These are phyloP conservation scores for Oreochromis spilurus DNA, from an alignment of 2,113 vertebrate genomes.

Conservation along the genomic window DNA sequence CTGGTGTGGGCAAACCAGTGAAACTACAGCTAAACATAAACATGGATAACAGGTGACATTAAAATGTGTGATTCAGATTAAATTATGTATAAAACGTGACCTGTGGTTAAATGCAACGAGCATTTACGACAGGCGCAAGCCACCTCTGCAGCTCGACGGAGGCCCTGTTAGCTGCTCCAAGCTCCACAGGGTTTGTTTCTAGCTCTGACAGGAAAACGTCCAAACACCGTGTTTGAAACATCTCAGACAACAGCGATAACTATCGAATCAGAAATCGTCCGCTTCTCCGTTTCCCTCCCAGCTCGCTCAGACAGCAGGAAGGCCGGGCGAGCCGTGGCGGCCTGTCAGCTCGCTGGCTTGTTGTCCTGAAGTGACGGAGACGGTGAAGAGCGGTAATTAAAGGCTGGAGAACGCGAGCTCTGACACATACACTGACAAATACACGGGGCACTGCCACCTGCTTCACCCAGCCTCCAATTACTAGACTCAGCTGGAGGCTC, in stretches of 20 bases:
- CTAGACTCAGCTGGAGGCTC: constrained; percentile 9
- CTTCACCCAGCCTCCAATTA: constrained; percentile 38
- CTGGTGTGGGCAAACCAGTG: background rate
- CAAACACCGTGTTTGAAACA: background rate
- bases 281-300: background rate
- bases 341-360: background rate
- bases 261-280: background rate
- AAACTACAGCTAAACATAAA: background rate
- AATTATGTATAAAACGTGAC: background rate
- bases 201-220: background rate
- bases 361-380: background rate
- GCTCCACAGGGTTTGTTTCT: background rate
- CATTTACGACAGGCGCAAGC: background rate
- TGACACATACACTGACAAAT: constrained; percentile 2
- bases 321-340: background rate
- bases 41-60: background rate
- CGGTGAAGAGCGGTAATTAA: constrained; percentile 38
- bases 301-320: background rate
- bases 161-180: rapidly evolving
- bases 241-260: background rate
- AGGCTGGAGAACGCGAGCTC: background rate
- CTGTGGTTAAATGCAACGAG: background rate
- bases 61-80: background rate
- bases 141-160: background rate
- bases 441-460: constrained; percentile 4